Conservation (phyloP, 1,140 invertebrate genomes). For the Chelonus insularis region DNA sequence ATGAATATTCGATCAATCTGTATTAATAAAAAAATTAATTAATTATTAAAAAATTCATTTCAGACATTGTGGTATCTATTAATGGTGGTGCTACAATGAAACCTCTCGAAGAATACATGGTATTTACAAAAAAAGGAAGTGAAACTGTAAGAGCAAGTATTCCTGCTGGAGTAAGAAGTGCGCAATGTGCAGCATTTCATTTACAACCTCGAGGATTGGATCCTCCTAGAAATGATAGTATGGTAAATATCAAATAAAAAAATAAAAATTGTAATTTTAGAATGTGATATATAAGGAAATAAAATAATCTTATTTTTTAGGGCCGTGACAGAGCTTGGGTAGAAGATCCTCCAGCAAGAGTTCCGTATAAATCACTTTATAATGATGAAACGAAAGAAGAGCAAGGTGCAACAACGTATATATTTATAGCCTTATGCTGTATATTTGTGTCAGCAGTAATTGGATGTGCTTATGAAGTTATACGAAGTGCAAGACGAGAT, state of each 20-base stretch:
- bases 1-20: not conserved
- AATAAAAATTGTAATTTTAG: conserved; percentile 13
- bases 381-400: conserved; percentile 73
- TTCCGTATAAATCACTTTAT: conserved; percentile 73
- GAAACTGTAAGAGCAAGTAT: conserved; percentile 81
- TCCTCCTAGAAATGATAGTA: conserved; percentile 68
- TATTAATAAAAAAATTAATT: not conserved
- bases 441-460: conserved; percentile 70
- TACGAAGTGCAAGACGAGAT: conserved; percentile 60
- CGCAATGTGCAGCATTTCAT: conserved; percentile 78
- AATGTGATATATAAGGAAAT: too few species aligned
- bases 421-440: conserved; percentile 71
- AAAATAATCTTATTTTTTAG: conserved; percentile 48
- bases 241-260: conserved; percentile 56
- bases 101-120: conserved; percentile 85
- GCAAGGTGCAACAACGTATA: conserved; percentile 72
- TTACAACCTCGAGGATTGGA: conserved; percentile 64
- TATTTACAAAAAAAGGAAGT: conserved; percentile 78
- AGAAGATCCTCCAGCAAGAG: conserved; percentile 74
- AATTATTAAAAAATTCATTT: conserved; percentile 46
- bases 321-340: conserved; percentile 77
- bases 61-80: conserved; percentile 81
- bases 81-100: conserved; percentile 76
- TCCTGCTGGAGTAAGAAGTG: conserved; percentile 79
- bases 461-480: conserved; percentile 66